Evolutionary conservation across 2,888 invertebrate species (phyloP).

Genomic region (Cecidostiba fungosa): DNA sequence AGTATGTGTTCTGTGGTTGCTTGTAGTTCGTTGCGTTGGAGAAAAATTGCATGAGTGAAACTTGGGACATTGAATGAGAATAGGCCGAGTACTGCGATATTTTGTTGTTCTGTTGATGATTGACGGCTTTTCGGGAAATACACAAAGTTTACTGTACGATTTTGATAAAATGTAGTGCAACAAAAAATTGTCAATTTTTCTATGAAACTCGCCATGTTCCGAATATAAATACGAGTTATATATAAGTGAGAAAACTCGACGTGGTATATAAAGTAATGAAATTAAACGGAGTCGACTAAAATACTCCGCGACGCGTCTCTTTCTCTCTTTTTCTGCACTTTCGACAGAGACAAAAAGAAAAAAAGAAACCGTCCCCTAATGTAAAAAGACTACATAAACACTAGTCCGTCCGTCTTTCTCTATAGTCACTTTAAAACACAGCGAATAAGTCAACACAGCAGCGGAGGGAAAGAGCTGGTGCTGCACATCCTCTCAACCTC

Average conservation of each 20-base stretch:
- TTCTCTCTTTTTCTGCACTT: background rate
- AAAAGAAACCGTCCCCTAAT: slow-evolving; percentile 8
- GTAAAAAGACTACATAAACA: background rate
- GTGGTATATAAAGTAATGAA: too few relatives aligned
- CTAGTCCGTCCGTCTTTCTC: background rate
- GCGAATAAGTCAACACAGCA: slow-evolving; percentile 49
- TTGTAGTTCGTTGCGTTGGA: background rate
- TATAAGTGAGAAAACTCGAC: too few relatives aligned
- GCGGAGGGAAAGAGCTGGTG: background rate
- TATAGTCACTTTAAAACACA: slow-evolving; percentile 42
- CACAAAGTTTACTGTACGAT: background rate
- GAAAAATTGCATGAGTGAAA: background rate
- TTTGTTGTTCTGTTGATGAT: background rate
- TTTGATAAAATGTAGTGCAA: too few relatives aligned
- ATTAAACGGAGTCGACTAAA: too few relatives aligned
- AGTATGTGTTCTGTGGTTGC: too few relatives aligned
- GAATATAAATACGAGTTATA: too few relatives aligned
- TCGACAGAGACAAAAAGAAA: background rate
- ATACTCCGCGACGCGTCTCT: too few relatives aligned
- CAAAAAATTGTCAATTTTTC: too few relatives aligned
- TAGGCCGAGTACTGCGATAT: background rate
- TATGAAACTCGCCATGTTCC: too few relatives aligned
- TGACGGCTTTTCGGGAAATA: background rate
- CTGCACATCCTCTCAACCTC: slow-evolving; percentile 36
- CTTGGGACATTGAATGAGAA: background rate